Evolutionary conservation across 2,113 vertebrate genomes (phyloP), one percentile per base, ranked within the genome.

Genomic region (Campylomormyrus tamandua): DNA sequence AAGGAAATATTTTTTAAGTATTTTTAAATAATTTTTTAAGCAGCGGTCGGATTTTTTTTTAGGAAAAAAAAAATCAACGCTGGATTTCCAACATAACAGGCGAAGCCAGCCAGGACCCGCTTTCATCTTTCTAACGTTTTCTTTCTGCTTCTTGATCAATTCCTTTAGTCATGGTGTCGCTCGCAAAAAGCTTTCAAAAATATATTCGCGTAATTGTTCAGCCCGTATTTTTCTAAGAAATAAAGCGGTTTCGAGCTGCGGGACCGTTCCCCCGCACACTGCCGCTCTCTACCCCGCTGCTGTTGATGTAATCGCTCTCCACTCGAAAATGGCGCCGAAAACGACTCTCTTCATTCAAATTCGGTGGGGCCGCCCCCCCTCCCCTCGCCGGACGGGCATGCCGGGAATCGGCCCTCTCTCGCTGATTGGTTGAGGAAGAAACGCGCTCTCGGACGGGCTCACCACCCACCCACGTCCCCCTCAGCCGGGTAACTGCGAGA

Each of bases 291-390:
- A 53, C 92, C n/a, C 87, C 39, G 62, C 94, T 94, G 95, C 96
- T 95, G 96, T 95, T 94, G 95, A 95, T 95, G 95, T 96, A 92
- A 94, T 95, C 95, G 94, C 96, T 94, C 96, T 95, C 95, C 95
- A 98, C 96, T 98, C 98, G 97, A 99, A 99, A 99, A 99, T 99
- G 98, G 98, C 98, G 97, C 98, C 98, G 97, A 98, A 98, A 98
- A 97, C 97, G 95, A 92, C 95, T 95, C 96, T 98, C 96, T 96
- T 98, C 97, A 98, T 98, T 98, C 98, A 98, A 98, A 98, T 98
- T 97, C 97, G 96, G 96, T 96, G 97, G 96, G 96, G 95, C 97
- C 97, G 95, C 96, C 96, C 96, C 95, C 91, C 89, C 87, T 87
- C 90, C 94, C 93, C 93, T 96, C 95, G 45, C 46, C 10, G 88